Base-by-base conservation (phyloP, 2,113 vertebrate species). In the Neogobius melanostomus region DNA sequence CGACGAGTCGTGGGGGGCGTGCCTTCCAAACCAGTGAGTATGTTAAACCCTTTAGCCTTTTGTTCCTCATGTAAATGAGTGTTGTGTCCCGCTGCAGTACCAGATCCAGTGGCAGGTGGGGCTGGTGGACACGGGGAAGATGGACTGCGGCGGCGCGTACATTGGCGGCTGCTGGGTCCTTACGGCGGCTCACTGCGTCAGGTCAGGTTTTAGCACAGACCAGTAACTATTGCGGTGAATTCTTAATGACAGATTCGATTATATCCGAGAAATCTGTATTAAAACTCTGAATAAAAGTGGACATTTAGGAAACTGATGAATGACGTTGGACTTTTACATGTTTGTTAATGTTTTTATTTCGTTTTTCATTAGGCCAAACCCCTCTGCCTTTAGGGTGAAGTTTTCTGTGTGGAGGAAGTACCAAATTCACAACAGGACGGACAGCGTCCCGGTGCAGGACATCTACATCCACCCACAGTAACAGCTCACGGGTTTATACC, bases 31-130 rank as follows among this genome's bases (percentile, higher is more conserved):
- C 91, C 90, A 15, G 91, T 92, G 16, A 84, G 89, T 80, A 3
- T 36, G 1, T 36, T 36, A 36, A 36, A 36, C 28, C 28, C 28
- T 36, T 36, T 5, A 36, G 28, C 28, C 28, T 36, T 3, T 36
- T 36, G 28, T 4, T 36, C 28, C 28, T 16, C 21, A 36, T 43
- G 11, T 15, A 16, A 11, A 47, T 2, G 53, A 42, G 11, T 21
- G 54, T 21, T 43, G n/a, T 43, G 52, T 11, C 11, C 0, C 59
- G 14, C 66, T 62, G 14, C 66, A 99, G 97, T 93, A 93, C 65
- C 93, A 98, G 82, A 95, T 97, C 82, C 96, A 97, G 51, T 99
- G 97, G 97, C 97, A 99, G 90, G 74, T 97, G 17, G 96, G 95
- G 14, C 89, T 99, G 64, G 92, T 77, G 78, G 93, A 96, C 0